Evolutionary conservation across 1,140 invertebrate genomes (phyloP).

Genomic region (Oryctes rhinoceros): DNA sequence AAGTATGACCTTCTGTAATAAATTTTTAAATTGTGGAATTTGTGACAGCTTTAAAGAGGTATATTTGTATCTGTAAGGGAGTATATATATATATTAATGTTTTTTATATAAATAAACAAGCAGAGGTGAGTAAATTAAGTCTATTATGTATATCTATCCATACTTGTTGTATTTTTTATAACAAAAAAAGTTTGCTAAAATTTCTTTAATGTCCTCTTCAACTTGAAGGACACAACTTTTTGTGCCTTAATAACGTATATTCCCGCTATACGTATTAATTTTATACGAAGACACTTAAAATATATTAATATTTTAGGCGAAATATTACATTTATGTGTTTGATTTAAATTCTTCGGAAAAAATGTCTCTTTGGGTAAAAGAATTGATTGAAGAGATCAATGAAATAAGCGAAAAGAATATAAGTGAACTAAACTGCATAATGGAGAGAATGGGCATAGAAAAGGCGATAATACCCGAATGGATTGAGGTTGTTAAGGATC

Average conservation of each 20-base stretch:
- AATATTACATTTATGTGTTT: too few species aligned
- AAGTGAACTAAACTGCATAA: neutral
- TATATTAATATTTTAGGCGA: too few species aligned
- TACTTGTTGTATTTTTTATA: neutral
- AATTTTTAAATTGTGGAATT: neutral
- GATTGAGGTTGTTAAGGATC: neutral
- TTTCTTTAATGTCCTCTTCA: neutral
- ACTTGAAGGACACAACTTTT: neutral
- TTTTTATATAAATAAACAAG: neutral
- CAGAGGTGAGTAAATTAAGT: neutral
- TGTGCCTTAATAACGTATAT: too few species aligned
- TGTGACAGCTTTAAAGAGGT: neutral
- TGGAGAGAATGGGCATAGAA: constrained; percentile 12
- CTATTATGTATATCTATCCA: neutral
- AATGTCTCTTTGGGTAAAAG: neutral
- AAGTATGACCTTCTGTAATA: too few species aligned
- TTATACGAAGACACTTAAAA: too few species aligned
- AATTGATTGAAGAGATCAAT: neutral
- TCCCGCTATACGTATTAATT: too few species aligned
- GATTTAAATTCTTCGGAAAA: neutral
- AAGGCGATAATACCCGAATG: neutral
- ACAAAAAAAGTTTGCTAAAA: neutral
- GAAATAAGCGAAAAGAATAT: neutral
- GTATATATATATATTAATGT: neutral
- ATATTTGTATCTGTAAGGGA: neutral